Evolutionary conservation across 1,140 invertebrate genomes (phyloP).

Genomic region (Ceratoteleas bidentatus): DNA sequence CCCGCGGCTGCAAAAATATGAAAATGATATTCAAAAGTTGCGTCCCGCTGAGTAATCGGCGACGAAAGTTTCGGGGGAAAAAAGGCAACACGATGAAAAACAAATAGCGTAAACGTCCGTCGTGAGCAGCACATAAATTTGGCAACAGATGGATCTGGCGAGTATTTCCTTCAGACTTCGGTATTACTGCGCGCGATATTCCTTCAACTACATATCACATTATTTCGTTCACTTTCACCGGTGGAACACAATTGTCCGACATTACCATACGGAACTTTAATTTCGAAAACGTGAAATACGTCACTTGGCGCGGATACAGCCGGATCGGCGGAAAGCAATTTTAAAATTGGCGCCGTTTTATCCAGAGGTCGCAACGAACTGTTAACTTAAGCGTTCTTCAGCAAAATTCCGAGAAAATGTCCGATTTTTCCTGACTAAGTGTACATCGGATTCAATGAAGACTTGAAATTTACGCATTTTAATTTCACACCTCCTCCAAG

Average conservation of each 20-base stretch:
- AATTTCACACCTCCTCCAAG: too few species aligned
- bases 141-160: conserved; percentile 64
- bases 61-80: conserved; percentile 44
- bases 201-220: conserved; percentile 34
- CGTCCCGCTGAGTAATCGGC: conserved; percentile 40
- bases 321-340: background rate
- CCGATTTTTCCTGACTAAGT: too few species aligned
- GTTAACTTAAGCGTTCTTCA: background rate
- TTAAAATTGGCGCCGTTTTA: background rate
- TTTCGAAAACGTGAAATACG: conserved; percentile 3
- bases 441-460: too few species aligned
- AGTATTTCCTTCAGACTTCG: conserved; percentile 53
- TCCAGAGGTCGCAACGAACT: background rate
- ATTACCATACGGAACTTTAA: conserved; percentile 38
- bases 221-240: conserved; percentile 43
- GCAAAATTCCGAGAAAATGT: too few species aligned
- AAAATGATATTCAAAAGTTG: conserved; percentile 62
- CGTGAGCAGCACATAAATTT: conserved; percentile 57
- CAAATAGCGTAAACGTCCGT: conserved; percentile 50
- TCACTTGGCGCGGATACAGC: background rate
- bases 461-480: too few species aligned
- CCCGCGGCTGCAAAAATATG: conserved; percentile 40
- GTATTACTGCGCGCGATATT: conserved; percentile 48
- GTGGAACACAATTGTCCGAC: conserved; percentile 6
- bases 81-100: conserved; percentile 42